A percentile compares a stretch with the other conserved stretches of the same genome.
These are phyloP conservation scores for Drosophila fulvimacula DNA, from an alignment of 2,888 invertebrate genomes.

Conservation along the genomic window DNA sequence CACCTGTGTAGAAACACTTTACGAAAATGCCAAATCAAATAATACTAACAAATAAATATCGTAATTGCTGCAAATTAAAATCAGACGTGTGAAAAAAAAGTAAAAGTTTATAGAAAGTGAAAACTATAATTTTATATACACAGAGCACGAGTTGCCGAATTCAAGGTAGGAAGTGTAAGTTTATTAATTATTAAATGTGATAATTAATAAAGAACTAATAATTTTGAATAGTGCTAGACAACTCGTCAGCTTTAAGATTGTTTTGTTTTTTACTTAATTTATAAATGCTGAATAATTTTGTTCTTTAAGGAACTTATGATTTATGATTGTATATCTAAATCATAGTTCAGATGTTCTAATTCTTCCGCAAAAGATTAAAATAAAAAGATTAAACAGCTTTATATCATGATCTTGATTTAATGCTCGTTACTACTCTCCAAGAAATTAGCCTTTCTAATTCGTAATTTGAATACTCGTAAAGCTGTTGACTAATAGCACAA, in stretches of 20 bases:
- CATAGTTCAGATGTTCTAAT: background rate
- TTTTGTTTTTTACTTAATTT: background rate
- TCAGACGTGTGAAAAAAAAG: background rate
- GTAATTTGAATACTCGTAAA: background rate
- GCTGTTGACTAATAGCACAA: background rate
- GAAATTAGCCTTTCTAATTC: background rate
- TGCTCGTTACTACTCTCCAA: background rate
- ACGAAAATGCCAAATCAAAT: background rate
- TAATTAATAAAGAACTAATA: slow-evolving; percentile 3
- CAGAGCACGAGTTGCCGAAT: background rate
- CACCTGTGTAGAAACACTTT: slow-evolving; percentile 29
- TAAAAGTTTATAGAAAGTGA: slow-evolving; percentile 8
- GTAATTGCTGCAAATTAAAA: slow-evolving; percentile 1
- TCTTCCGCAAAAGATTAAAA: background rate
- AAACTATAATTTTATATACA: background rate
- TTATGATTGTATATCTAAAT: no score
- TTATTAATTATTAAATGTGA: background rate
- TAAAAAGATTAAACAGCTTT: no score
- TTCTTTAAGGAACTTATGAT: no score
- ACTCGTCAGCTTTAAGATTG: background rate
- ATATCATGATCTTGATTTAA: background rate
- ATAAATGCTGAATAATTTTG: background rate
- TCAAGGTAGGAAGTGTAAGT: background rate
- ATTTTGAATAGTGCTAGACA: slow-evolving; percentile 10
- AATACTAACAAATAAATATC: background rate